Base-by-base conservation (phyloP, 35 echinoderm and acorn worm species). In the Heliocidaris erythrogramma region DNA sequence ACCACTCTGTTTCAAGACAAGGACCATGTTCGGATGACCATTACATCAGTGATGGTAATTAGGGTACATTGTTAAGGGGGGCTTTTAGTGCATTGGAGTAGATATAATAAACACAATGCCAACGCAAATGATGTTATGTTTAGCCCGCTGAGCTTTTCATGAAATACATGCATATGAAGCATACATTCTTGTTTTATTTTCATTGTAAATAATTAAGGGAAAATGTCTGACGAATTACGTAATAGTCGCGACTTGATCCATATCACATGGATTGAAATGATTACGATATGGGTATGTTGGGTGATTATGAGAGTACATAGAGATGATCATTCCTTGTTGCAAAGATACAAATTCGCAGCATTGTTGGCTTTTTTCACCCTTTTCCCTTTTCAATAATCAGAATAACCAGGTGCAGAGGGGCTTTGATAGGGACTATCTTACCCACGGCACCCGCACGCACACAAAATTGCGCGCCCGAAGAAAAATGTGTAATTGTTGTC, bases 51-150 rank as follows among this genome's bases (percentile, higher is more conserved):
- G 47, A 59, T 49, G 14, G 91, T 59, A 92, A 92, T 92, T 92
- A 92, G 48, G 91, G 29, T n/a, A 92, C 91, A 92, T 92, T 92
- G 91, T 92, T 49, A 30, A 89, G 87, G 87, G 31, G 48, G 49
- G 47, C 91, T 92, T 92, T 92, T 92, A 92, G 91, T 59, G 91
- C 91, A 92, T 5, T 92, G 47, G n/a, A 30, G 91, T 92, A 59
- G 49, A 92, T 30, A 30, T 92, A 92, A 92, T n/a, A 48, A 59
- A n/a, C 50, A 92, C 91, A 92, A 92, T 92, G 91, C 91, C 16
- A 78, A 27, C 29, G 17, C 27, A 59, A 56, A 59, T 56, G 49
- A 92, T 92, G 91, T 92, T 30, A 92, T 89, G 87, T 89, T 89
- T n/a, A 0, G 29, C 65, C 87, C 31, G 87, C 31, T 17, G 87